Conservation (phyloP, 1,140 invertebrate species). For the Heliothis virescens region DNA sequence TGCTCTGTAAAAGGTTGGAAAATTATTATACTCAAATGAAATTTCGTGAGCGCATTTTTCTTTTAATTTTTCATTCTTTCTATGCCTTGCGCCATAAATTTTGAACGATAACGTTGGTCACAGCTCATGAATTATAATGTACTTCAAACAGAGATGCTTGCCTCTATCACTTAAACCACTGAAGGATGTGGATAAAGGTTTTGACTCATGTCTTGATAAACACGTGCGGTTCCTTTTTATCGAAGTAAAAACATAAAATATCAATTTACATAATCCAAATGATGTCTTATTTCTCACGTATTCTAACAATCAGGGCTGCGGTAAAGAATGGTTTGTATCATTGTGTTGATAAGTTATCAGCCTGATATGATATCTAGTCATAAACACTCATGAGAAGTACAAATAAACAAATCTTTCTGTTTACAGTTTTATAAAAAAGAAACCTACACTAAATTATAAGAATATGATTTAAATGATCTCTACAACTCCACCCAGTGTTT, state of each 20-base stretch:
- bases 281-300: background rate
- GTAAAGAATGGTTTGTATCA: constrained; percentile 3
- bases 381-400: constrained; percentile 16
- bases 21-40: constrained; percentile 15
- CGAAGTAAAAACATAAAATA: background rate
- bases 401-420: constrained; percentile 35
- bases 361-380: background rate
- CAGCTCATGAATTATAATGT: background rate
- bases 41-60: constrained; percentile 18
- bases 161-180: too few relatives aligned
- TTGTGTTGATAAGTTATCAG: constrained; percentile 3
- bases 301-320: background rate
- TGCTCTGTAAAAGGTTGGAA: constrained; percentile 23
- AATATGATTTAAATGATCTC: background rate
- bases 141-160: too few relatives aligned
- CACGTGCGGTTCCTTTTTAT: too few relatives aligned
- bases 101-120: background rate
- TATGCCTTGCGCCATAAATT: background rate
- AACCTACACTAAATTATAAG: background rate
- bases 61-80: background rate
- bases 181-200: too few relatives aligned
- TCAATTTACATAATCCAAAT: background rate
- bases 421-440: constrained; percentile 6
- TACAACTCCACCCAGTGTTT: background rate
- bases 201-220: too few relatives aligned